Base-by-base conservation (phyloP, 1,140 invertebrate genomes). In the Muscidifurax raptorellus region DNA sequence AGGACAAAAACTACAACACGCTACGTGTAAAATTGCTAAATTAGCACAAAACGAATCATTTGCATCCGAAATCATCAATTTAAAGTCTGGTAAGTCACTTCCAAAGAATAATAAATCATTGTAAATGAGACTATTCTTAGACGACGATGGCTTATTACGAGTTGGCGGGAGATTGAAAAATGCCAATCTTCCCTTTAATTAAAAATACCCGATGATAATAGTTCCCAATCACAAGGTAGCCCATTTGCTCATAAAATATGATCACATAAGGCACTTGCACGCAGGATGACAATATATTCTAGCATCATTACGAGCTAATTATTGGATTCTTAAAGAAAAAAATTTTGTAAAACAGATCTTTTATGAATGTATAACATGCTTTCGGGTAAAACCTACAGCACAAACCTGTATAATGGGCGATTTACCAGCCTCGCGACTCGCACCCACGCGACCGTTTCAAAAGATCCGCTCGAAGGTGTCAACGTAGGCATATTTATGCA, bases 81-180 rank as follows among this genome's bases (percentile, higher is more conserved):
- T 72, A 72, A 18, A 32, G 15, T 15, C 32, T 9, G 30, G 13
- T 3, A 72, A 72, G 32, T 7, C 32, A 36, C 30, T 36, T 18
- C 6, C 9, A 18, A 36, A 36, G 5, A 36, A 5, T 18, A 72
- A n/a, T 18, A 32, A 36, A 25, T 28, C 47, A 25, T 47, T n/a
- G 2, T 1, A 72, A 47, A 32, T 89, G 1, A 30, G 86, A 82
- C 88, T 88, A 47, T 88, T 88, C 86, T 44, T 88, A 25, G 87
- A 87, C 15, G 2, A 4, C 52, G 32, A 52, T 1, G 86, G 85
- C n/a, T 4, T 89, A 5, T 13, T 89, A 6, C 4, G 52, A n/a
- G 22, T 64, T 3, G 52, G 52, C 5, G 52, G 52, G 4, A 5
- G 52, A n/a, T 13, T 64, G 13, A 64, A 15, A 64, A 64, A 64